Base-by-base conservation (phyloP, 1,140 invertebrate species). In the Colletes gigas region DNA sequence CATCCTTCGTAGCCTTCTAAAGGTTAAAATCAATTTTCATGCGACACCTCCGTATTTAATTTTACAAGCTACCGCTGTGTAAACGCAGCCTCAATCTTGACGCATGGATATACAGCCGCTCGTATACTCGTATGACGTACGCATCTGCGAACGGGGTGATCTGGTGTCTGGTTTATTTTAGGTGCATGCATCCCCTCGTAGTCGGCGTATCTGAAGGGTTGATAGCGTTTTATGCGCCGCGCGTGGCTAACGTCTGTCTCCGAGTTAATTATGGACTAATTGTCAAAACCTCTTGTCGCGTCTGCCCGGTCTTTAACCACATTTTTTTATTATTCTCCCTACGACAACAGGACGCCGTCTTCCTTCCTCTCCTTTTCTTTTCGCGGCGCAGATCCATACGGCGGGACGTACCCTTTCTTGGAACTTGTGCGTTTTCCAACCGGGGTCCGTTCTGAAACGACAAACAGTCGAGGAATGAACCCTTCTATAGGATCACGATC, bases 241-340 rank as follows among this genome's bases (percentile, higher is more conserved):
- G 80, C 87, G 78, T 78, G 76, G 30, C 47, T 81, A 60, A 81
- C 66, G 82, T 85, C 87, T 84, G 86, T 82, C 71, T 71, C 81
- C 73, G 83, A 74, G 86, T 91, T 92, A 91, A 91, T 92, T 92
- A 92, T 88, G 88, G 88, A 88, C 90, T 91, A 91, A 92, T 92
- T 92, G 89, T 92, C 88, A 84, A 63, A 73, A 57, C 6, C 55
- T 50, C 75, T 78, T 10, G 65, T 77, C 67, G 74, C 71, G 81
- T 82, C 78, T 71, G 1, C 15, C 15, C n/a, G 17, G 19, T 63
- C 60, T 76, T 83, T 73, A 30, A 62, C 54, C 73, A 21, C 59
- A 50, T 39, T 71, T 81, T 74, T 75, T 63, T 50, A 2, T 60
- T 62, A 39, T 17, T 50, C 50, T 52, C 70, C 30, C 41, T 66